A percentile compares a stretch with the other conserved stretches of the same genome.
phyloP scores from a whole-genome alignment of 2,888 invertebrate genomes.

The Cephalotes varians region DNA sequence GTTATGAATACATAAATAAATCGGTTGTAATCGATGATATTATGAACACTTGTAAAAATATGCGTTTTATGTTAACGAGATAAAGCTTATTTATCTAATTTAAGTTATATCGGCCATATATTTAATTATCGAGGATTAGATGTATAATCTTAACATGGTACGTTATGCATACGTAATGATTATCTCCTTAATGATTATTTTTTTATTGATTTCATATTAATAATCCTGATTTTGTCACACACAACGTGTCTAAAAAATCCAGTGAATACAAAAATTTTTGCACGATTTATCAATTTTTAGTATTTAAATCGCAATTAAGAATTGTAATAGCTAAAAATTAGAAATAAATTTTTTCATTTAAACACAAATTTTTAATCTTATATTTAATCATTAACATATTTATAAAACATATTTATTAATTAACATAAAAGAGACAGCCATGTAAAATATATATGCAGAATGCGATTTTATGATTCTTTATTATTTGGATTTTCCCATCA shows the following conservation, averaged over 20 bases:
- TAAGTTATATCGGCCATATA: conserved; percentile 46
- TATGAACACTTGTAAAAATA: no score
- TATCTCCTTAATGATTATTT: conserved; percentile 7
- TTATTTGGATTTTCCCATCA: conserved; percentile 30
- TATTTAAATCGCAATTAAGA: no score
- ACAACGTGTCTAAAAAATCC: background rate
- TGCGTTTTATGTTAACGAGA: no score
- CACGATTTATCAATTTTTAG: no score
- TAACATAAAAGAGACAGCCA: background rate
- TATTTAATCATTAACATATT: background rate
- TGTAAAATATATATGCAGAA: background rate
- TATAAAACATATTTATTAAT: no score
- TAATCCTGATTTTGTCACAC: background rate
- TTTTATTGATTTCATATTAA: conserved; percentile 53
- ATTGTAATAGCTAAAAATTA: background rate
- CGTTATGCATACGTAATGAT: conserved; percentile 14
- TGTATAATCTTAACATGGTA: conserved; percentile 39
- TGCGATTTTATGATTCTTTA: conserved; percentile 12
- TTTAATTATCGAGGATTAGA: conserved; percentile 73
- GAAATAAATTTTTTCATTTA: background rate
- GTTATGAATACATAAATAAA: no score
- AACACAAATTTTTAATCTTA: background rate
- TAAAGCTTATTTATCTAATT: no score
- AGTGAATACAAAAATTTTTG: background rate
- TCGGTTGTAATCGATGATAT: no score